phyloP scores from a whole-genome alignment of 2,113 vertebrate genomes.

The Synchiropus splendidus region DNA sequence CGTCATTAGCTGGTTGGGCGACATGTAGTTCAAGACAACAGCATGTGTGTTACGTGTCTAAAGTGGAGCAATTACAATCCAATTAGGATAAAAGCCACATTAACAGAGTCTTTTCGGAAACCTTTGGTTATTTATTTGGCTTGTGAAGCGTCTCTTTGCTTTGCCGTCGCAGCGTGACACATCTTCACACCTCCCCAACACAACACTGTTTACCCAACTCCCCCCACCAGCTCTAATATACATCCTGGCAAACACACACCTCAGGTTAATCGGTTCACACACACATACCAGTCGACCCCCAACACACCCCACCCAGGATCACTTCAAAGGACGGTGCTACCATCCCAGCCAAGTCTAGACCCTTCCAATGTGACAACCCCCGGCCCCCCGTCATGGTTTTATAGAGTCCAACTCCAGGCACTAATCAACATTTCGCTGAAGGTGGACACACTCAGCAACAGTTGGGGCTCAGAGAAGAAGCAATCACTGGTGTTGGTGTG shows the following conservation, averaged over 20 bases:
- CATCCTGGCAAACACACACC: constrained; percentile 34
- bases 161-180: not conserved
- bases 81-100: constrained; percentile 36
- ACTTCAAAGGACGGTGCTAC: constrained; percentile 60
- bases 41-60: constrained; percentile 17
- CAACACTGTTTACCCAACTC: constrained; percentile 9
- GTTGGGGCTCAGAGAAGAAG: not conserved
- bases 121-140: constrained; percentile 2
- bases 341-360: constrained; percentile 18
- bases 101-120: constrained; percentile 14
- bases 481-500: not conserved
- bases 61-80: constrained; percentile 26
- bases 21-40: constrained; percentile 15
- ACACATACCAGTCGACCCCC: constrained; percentile 29
- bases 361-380: constrained; percentile 11
- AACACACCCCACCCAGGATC: constrained; percentile 39
- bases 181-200: not conserved
- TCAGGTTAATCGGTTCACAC: constrained; percentile 50
- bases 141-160: constrained; percentile 9
- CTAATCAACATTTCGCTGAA: not conserved
- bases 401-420: constrained; percentile 6
- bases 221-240: constrained; percentile 8
- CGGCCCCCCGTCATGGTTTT: constrained; percentile 3
- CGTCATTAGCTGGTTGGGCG: constrained; percentile 23
- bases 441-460: not conserved